Evolutionary conservation across 2,113 vertebrate genomes (phyloP).

Genomic region (Mesocricetus auratus): DNA sequence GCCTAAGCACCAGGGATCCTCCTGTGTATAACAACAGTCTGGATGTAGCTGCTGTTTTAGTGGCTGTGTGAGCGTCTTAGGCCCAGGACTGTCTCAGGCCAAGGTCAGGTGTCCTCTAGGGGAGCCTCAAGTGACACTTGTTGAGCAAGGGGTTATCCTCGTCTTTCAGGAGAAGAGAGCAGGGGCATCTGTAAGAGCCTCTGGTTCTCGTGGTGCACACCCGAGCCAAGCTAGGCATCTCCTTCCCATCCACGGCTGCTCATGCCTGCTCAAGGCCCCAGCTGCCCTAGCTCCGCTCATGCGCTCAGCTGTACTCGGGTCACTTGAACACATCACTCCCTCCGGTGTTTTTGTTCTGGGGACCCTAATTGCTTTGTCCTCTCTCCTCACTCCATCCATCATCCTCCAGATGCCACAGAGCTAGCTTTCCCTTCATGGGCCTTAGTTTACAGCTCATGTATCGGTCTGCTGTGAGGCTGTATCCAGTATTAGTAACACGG

Average conservation of each 20-base stretch:
- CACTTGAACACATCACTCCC: neutral
- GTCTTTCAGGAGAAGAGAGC: neutral
- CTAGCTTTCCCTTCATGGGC: too few species aligned
- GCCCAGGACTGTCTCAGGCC: neutral
- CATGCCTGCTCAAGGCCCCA: neutral
- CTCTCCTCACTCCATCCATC: neutral
- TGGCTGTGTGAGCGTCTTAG: neutral
- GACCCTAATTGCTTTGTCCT: neutral
- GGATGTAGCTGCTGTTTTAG: rapidly evolving
- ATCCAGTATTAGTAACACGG: neutral
- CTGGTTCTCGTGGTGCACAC: neutral
- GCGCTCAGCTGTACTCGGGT: neutral
- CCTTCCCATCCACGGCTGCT: neutral
- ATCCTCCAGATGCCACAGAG: too few species aligned
- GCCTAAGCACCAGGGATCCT: neutral
- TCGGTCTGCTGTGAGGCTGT: too few species aligned
- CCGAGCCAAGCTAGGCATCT: neutral
- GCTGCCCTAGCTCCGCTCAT: neutral
- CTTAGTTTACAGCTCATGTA: neutral
- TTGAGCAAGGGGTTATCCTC: neutral
- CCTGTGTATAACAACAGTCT: rapidly evolving
- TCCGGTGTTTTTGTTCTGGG: neutral
- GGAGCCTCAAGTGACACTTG: neutral
- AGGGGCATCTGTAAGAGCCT: neutral
- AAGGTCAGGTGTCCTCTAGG: neutral